Evolutionary conservation across 2,888 invertebrate species (phyloP), one percentile per base, ranked within the genome.

Genomic region (Caenorhabditis sinica): DNA sequence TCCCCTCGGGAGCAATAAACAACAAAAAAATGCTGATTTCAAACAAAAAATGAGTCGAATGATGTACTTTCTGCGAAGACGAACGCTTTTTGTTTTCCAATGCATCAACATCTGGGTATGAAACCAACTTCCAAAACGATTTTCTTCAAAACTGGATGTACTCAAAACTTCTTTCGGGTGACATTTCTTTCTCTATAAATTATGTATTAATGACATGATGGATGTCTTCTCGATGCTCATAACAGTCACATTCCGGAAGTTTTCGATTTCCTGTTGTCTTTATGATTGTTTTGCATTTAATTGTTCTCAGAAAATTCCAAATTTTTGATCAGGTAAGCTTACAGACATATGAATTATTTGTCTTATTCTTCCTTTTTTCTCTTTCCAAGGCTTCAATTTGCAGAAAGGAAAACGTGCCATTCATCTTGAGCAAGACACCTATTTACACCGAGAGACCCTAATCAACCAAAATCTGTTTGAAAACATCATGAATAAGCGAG

Each of bases 401-500:
- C 45, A 65, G 15, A 30, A n/a, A 49, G 45, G 17, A 36, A 65
- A 49, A 45, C 65, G 43, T 65, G 65, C n/a, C 65, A 49, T 65
- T 65, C 49, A 28, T 65, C 65, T 65, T 5, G 63, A 43, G 43
- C 23, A 30, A 49, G 43, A 9, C 40, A 36, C 23, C 28, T 65
- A 65, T 65, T 65, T 65, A 65, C 65, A 65, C 9, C 60, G 3
- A 60, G 15, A 49, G 20, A 25, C 28, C 45, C 23, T 45, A 65
- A 65, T 65, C 65, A 65, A 17, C 6, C 30, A 15, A 45, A 65
- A 65, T 65, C 45, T 65, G 65, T 30, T 45, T n/a, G 25, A 65
- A 65, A 65, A 65, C 65, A 65, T 65, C 65, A 65, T 65, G 65
- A 65, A 65, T 65, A 65, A 65, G 28, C 65, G 65, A 65, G 45